Evolutionary conservation across 2,888 invertebrate genomes (phyloP).

Genomic region (Blera fallax): DNA sequence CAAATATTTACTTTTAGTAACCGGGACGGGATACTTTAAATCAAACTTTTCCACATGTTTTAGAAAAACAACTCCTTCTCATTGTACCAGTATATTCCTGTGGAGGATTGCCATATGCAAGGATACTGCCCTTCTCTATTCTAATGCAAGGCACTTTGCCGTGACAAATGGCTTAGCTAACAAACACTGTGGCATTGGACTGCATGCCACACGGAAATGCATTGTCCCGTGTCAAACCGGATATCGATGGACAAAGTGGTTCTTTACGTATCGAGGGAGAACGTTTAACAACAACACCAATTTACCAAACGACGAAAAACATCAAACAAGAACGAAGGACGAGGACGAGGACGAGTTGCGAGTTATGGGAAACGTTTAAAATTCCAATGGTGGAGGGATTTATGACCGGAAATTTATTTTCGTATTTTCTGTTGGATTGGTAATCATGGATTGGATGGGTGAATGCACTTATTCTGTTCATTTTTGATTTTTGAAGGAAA

Average conservation of each 20-base stretch:
- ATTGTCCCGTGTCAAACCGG: constrained; percentile 44
- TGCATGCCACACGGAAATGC: constrained; percentile 27
- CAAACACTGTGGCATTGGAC: constrained; percentile 35
- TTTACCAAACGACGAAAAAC: background rate
- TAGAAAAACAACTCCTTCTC: background rate
- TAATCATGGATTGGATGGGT: constrained; percentile 52
- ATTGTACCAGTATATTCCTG: no score
- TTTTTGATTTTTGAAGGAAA: constrained; percentile 32
- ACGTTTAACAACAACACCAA: constrained; percentile 39
- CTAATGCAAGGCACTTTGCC: background rate
- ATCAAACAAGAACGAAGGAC: background rate
- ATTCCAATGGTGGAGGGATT: constrained; percentile 56
- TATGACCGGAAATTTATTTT: constrained; percentile 67
- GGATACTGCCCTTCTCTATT: constrained; percentile 1
- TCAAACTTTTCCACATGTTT: background rate
- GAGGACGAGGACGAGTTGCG: constrained; percentile 4
- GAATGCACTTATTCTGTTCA: constrained; percentile 47
- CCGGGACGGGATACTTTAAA: background rate
- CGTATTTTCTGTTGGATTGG: constrained; percentile 10
- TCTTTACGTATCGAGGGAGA: constrained; percentile 17
- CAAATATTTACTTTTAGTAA: constrained; percentile 22
- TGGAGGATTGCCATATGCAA: background rate
- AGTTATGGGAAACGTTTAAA: constrained; percentile 52
- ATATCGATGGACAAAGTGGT: constrained; percentile 50
- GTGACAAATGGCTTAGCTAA: constrained; percentile 30